Base-by-base conservation (phyloP, 2,113 vertebrate genomes). In the Rhea americana region DNA sequence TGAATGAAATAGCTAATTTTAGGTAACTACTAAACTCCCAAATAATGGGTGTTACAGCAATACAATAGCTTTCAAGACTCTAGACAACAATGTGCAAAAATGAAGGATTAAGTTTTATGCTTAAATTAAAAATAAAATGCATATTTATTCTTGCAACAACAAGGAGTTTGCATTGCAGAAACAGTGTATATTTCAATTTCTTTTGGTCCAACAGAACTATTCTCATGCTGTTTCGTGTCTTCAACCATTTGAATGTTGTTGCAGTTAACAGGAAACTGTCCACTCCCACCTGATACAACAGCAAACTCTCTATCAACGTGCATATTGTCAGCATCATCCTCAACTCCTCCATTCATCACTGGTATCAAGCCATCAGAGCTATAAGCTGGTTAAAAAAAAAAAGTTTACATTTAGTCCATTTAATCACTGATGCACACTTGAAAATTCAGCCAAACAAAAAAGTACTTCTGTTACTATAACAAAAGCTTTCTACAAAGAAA, bases 151-250 rank as follows among this genome's bases (percentile, higher is more conserved):
- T 98, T 99, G 98, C 99, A 99, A 95, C 99, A 98, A 96, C 99
- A 99, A 11, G 99, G 99, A 51, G 99, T 99, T 93, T 99, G 99
- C 99, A 99, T 99, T 93, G 99, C 98, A 32, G 99, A 98, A 97
- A 99, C 98, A 82, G 98, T 99, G 97, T 99, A 99, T 98, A 99
- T 98, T 97, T 99, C 99, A 98, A 98, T 97, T 97, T 99, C 99
- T 98, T 98, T 98, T 87, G 98, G 97, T 92, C 98, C 97, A 84
- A 98, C 96, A 97, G 98, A 97, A 96, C 93, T 94, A 97, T 93
- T 97, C 97, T 98, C 98, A 97, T 97, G 97, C 95, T 94, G 97
- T 97, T 95, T 97, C 92, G 96, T 97, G 98, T 99, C 98, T 98
- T 98, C 97, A 91, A 97, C 90, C 97, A 97, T 97, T 83, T 98